Conservation (phyloP, 2,797 vertebrate species). For the Phalanger gymnotis region DNA sequence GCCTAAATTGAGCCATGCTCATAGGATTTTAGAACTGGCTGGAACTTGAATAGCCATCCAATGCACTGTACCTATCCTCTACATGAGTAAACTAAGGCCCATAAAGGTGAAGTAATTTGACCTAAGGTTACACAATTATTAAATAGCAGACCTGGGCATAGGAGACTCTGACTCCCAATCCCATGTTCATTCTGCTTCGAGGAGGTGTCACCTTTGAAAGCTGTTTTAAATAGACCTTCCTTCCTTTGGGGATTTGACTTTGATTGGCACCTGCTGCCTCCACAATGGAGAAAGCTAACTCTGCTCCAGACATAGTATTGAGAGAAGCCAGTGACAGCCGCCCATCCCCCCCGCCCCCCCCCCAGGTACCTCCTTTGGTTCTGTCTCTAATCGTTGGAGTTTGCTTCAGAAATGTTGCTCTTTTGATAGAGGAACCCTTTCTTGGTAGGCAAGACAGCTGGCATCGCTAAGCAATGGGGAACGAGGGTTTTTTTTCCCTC, state of each 20-base stretch:
- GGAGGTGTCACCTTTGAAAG: neutral
- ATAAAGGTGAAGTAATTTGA: neutral
- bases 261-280: neutral
- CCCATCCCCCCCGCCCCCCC: neutral
- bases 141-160: neutral
- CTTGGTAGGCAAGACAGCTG: constrained; percentile 37
- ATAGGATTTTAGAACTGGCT: neutral
- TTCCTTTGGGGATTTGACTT: neutral
- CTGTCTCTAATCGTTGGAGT: constrained; percentile 41
- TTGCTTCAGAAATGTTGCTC: constrained; percentile 48
- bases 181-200: neutral
- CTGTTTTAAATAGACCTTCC: neutral
- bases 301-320: neutral
- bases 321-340: neutral
- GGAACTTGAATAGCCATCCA: neutral
- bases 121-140: neutral
- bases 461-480: constrained; percentile 13
- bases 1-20: neutral
- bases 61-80: neutral
- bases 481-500: constrained; percentile 72
- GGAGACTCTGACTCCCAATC: neutral
- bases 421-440: constrained; percentile 24
- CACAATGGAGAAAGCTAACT: neutral
- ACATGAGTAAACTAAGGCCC: neutral
- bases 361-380: neutral